phyloP scores from a whole-genome alignment of 2,888 invertebrate genomes.

The Eupeodes luniger region DNA sequence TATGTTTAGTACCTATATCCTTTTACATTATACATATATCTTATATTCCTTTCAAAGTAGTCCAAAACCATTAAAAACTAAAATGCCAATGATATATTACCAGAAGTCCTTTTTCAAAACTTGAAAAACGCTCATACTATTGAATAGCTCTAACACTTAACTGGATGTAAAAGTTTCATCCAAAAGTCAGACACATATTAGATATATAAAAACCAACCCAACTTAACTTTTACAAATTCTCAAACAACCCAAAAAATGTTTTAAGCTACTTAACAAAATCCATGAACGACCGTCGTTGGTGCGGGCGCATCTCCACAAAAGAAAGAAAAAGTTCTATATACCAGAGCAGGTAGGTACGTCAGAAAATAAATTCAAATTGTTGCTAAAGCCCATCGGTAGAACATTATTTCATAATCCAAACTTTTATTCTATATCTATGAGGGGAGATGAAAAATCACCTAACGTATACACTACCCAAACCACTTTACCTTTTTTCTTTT shows the following conservation, averaged over 20 bases:
- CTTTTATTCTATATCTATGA: conserved; percentile 7
- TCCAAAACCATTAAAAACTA: too few relatives aligned
- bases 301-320: not conserved
- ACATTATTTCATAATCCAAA: conserved; percentile 39
- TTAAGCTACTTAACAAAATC: conserved; percentile 31
- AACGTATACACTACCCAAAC: not conserved
- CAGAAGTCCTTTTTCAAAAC: too few relatives aligned
- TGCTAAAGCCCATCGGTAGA: conserved; percentile 26
- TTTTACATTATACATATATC: too few relatives aligned
- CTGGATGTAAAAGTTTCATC: not conserved
- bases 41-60: too few relatives aligned
- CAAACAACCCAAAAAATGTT: conserved; percentile 5
- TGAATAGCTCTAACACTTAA: not conserved
- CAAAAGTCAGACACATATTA: too few relatives aligned
- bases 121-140: too few relatives aligned
- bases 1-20: too few relatives aligned
- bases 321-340: too few relatives aligned
- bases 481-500: not conserved
- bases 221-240: conserved; percentile 7
- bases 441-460: conserved; percentile 29
- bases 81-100: too few relatives aligned
- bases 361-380: conserved; percentile 25
- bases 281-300: not conserved
- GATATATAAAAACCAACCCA: not conserved
- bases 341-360: too few relatives aligned